phyloP scores from a whole-genome alignment of 2,888 invertebrate genomes.

The Rugalucina vietnamica region DNA sequence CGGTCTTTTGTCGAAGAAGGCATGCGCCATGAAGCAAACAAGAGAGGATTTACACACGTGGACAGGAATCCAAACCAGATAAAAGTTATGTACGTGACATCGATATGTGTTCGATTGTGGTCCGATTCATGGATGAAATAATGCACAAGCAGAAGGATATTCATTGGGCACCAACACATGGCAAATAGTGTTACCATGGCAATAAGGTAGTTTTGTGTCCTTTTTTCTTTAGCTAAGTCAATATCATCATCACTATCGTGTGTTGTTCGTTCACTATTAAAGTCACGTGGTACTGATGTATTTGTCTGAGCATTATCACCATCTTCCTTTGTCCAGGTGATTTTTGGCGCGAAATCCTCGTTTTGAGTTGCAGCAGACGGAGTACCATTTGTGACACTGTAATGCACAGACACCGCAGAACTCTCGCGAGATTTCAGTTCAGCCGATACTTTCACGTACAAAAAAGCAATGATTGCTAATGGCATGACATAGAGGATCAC shows the following conservation, averaged over 20 bases:
- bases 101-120: conserved; percentile 88
- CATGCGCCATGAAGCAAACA: conserved; percentile 88
- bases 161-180: conserved; percentile 88
- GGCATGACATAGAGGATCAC: conserved; percentile 86
- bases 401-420: conserved; percentile 71
- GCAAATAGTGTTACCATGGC: conserved; percentile 89
- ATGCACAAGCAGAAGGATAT: conserved; percentile 87
- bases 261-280: conserved; percentile 63
- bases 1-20: conserved; percentile 79
- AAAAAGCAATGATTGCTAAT: conserved; percentile 87
- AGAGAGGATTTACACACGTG: conserved; percentile 88
- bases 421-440: conserved; percentile 85
- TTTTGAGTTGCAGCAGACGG: conserved; percentile 2
- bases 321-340: conserved; percentile 38
- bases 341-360: conserved; percentile 32
- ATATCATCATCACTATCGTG: conserved; percentile 79
- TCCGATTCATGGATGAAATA: conserved; percentile 89
- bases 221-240: conserved; percentile 86
- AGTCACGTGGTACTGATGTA: conserved; percentile 17
- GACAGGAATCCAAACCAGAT: conserved; percentile 90
- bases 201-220: conserved; percentile 88
- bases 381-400: conserved; percentile 47
- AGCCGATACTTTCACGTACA: conserved; percentile 88
- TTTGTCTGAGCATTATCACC: background rate
- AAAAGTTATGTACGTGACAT: conserved; percentile 88